phyloP scores from a whole-genome alignment of 2,113 vertebrate species.

The Ophiodon elongatus region DNA sequence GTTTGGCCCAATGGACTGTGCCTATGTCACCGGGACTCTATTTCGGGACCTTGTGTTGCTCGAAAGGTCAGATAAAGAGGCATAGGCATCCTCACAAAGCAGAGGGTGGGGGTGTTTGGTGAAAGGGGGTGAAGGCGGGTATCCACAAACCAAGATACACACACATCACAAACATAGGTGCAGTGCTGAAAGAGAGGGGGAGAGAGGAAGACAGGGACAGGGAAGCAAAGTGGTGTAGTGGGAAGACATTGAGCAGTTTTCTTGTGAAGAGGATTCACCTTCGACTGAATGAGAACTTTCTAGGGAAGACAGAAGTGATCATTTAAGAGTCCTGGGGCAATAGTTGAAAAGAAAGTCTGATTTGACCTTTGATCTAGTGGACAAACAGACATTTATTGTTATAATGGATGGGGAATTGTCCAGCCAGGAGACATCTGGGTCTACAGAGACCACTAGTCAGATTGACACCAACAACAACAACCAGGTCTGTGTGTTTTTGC shows the following conservation, averaged over 20 bases:
- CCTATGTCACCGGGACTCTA: slow-evolving; percentile 78
- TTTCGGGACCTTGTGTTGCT: slow-evolving; percentile 82
- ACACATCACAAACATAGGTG: slow-evolving; percentile 46
- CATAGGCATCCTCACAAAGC: slow-evolving; percentile 69
- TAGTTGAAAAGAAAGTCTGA: slow-evolving; percentile 4
- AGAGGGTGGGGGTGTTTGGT: slow-evolving; percentile 63
- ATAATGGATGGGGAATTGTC: slow-evolving; percentile 71
- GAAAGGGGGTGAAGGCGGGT: slow-evolving; percentile 49
- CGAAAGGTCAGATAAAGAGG: slow-evolving; percentile 85
- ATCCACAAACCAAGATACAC: slow-evolving; percentile 55
- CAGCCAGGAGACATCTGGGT: slow-evolving; percentile 35
- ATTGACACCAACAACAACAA: slow-evolving; percentile 66
- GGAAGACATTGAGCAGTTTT: slow-evolving; percentile 5
- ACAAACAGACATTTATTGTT: slow-evolving; percentile 1
- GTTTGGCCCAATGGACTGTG: slow-evolving; percentile 64
- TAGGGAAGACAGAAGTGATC: neutral
- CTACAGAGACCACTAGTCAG: slow-evolving; percentile 19
- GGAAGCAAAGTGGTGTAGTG: slow-evolving; percentile 13
- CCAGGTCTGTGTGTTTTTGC: slow-evolving; percentile 62
- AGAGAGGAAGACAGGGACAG: slow-evolving; percentile 28
- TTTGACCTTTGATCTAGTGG: slow-evolving; percentile 13
- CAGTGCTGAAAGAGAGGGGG: slow-evolving; percentile 28
- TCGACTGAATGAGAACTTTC: slow-evolving; percentile 23
- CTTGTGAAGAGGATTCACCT: slow-evolving; percentile 12
- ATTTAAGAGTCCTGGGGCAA: neutral